A percentile compares a stretch with the other conserved stretches of the same genome.
These are phyloP conservation scores for Cyclura pinguis DNA, from an alignment of 2,797 vertebrate genomes.

Conservation along the genomic window DNA sequence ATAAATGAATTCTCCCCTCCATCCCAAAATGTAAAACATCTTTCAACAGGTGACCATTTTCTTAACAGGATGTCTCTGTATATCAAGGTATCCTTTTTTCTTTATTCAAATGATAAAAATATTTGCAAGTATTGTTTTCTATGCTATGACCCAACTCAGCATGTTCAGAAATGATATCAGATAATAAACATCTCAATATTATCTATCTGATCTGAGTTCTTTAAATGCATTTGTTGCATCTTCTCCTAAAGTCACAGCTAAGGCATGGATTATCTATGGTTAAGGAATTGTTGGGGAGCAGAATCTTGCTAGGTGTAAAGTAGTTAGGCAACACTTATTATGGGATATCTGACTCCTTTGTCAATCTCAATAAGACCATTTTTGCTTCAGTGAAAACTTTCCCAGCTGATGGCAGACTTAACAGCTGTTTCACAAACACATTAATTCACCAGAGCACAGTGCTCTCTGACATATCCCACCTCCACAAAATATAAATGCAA, in stretches of 20 bases:
- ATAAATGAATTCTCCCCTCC: too few relatives aligned
- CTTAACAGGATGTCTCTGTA: too few relatives aligned
- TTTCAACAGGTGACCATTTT: too few relatives aligned
- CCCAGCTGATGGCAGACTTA: background rate
- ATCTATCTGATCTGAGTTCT: too few relatives aligned
- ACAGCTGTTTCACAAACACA: background rate
- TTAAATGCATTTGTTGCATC: background rate
- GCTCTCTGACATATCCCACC: background rate
- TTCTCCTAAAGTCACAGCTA: background rate
- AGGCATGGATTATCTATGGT: background rate
- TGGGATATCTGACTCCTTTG: background rate
- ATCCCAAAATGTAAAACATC: too few relatives aligned
- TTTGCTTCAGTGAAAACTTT: background rate
- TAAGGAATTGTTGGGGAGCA: background rate
- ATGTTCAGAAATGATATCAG: slow-evolving; percentile 1
- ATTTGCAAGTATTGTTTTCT: too few relatives aligned
- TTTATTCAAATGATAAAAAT: too few relatives aligned
- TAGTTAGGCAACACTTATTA: background rate
- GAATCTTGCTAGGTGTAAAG: background rate
- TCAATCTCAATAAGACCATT: background rate
- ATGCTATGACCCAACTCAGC: background rate
- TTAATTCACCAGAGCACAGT: background rate
- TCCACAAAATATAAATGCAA: background rate
- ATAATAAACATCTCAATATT: background rate
- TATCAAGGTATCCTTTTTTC: too few relatives aligned